Conservation (phyloP, 1,140 invertebrate genomes). For the Coelopa frigida region DNA sequence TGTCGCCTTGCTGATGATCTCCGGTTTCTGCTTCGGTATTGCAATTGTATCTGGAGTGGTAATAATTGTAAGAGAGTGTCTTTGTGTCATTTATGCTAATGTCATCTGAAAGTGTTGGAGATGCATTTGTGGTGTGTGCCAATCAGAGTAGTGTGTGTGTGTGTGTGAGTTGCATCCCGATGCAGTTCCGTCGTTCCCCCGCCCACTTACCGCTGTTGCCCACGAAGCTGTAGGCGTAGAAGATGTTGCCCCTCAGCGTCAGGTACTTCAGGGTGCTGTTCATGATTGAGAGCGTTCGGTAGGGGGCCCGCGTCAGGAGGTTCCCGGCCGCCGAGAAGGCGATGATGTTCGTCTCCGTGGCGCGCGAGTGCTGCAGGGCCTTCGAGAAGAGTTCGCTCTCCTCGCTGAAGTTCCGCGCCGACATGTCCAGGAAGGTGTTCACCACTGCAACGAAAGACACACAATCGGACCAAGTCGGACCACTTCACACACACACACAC, state of each 20-base stretch:
- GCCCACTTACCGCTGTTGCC: neutral
- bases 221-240: neutral
- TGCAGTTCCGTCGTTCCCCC: neutral
- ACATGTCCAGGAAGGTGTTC: conserved; percentile 6
- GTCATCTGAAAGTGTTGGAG: no score
- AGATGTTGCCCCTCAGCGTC: conserved; percentile 8
- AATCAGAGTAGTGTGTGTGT: neutral
- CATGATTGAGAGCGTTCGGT: neutral
- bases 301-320: conserved; percentile 6
- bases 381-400: neutral
- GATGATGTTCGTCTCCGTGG: neutral
- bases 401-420: neutral
- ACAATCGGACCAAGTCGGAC: no score
- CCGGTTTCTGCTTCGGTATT: no score
- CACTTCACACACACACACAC: neutral
- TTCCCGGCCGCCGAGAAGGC: conserved; percentile 10
- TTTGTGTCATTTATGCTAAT: no score
- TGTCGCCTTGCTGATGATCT: no score
- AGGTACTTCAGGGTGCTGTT: neutral
- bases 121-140: neutral
- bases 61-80: no score
- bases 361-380: neutral
- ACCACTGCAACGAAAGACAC: neutral
- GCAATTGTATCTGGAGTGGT: no score
- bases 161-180: neutral